These are phyloP conservation scores for Sepiola atlantica DNA, from an alignment of 2,888 invertebrate species.

Conservation along the genomic window DNA sequence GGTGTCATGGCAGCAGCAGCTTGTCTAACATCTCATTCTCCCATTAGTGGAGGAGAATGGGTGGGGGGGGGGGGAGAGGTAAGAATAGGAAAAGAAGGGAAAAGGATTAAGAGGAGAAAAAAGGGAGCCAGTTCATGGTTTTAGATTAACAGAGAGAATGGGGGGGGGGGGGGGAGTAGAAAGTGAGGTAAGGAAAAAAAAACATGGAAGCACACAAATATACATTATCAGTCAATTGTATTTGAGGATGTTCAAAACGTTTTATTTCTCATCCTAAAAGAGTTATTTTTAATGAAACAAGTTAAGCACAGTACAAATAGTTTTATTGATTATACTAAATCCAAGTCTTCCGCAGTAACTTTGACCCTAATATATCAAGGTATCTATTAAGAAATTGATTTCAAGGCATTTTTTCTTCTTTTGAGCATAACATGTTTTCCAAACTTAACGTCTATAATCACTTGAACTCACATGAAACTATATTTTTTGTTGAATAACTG, in stretches of 20 bases:
- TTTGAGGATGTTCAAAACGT: background rate
- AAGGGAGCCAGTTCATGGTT: background rate
- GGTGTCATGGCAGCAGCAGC: slow-evolving; percentile 32
- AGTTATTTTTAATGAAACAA: too few species aligned
- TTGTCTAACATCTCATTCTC: background rate
- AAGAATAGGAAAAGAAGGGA: background rate
- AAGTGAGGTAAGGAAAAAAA: background rate
- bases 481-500: too few species aligned
- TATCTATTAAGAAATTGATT: too few species aligned
- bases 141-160: background rate
- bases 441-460: too few species aligned
- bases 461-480: too few species aligned
- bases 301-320: too few species aligned
- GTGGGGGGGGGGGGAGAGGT: background rate
- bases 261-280: background rate
- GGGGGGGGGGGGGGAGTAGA: background rate
- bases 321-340: too few species aligned
- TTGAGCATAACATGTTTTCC: too few species aligned
- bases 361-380: too few species aligned
- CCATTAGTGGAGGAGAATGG: background rate
- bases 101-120: background rate
- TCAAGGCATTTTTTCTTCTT: too few species aligned
- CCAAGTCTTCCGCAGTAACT: too few species aligned
- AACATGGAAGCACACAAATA: background rate
- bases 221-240: background rate